Percentiles rank a stretch among this genome's conserved stretches.
These are phyloP conservation scores for Antheraea mylitta DNA, from an alignment of 1,140 invertebrate genomes.

Conservation along the genomic window DNA sequence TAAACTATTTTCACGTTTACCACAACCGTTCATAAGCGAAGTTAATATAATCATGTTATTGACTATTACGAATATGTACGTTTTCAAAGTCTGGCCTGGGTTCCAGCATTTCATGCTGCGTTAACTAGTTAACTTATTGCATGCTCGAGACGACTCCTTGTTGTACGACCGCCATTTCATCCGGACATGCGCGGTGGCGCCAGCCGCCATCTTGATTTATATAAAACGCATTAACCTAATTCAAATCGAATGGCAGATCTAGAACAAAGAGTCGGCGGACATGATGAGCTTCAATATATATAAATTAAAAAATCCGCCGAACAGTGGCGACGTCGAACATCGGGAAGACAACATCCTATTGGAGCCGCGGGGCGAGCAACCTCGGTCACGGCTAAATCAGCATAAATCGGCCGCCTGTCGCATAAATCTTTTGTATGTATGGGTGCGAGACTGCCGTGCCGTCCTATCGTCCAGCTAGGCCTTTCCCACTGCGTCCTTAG, in stretches of 20 bases:
- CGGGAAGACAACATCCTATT: slow-evolving; percentile 55
- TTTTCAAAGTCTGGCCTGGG: slow-evolving; percentile 41
- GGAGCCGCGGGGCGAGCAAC: slow-evolving; percentile 32
- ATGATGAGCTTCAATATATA: slow-evolving; percentile 3
- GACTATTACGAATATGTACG: slow-evolving; percentile 72
- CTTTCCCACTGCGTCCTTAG: slow-evolving; percentile 79
- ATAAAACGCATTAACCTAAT: slow-evolving; percentile 65
- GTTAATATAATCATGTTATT: slow-evolving; percentile 72
- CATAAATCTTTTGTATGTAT: slow-evolving; percentile 52
- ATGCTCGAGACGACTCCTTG: slow-evolving; percentile 36
- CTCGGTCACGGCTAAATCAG: not conserved
- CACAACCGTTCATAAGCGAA: slow-evolving; percentile 79
- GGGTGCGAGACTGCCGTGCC: slow-evolving; percentile 74
- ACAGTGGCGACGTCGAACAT: slow-evolving; percentile 28
- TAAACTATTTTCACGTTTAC: slow-evolving; percentile 75
- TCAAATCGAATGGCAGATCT: slow-evolving; percentile 39
- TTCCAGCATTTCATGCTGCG: slow-evolving; percentile 58
- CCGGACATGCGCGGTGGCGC: slow-evolving; percentile 28
- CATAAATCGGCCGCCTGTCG: slow-evolving; percentile 20
- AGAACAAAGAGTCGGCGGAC: slow-evolving; percentile 52
- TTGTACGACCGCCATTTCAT: slow-evolving; percentile 19
- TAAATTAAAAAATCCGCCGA: slow-evolving; percentile 40
- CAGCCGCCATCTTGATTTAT: slow-evolving; percentile 15
- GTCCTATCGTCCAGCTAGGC: slow-evolving; percentile 73
- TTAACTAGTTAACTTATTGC: slow-evolving; percentile 54